These are phyloP conservation scores for Agrypnia vestita DNA, from an alignment of 1,140 invertebrate genomes.

Conservation along the genomic window DNA sequence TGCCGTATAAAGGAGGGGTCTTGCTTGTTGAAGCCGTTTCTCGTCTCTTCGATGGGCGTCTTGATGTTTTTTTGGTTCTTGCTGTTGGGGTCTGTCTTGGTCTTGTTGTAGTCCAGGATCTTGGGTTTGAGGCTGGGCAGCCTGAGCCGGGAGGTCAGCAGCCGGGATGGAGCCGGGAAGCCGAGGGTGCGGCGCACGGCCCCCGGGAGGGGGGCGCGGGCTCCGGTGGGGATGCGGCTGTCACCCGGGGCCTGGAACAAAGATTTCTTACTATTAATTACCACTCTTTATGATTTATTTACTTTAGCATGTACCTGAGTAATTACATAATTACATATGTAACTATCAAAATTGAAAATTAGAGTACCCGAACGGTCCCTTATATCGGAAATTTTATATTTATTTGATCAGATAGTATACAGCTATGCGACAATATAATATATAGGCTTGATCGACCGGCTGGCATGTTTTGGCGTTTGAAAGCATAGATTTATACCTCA, in stretches of 20 bases:
- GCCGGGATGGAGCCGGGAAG: conserved; percentile 16
- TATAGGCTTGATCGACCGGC: too few species aligned
- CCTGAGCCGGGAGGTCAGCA: conserved; percentile 42
- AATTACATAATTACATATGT: too few species aligned
- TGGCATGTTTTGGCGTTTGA: too few species aligned
- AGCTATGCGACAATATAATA: too few species aligned
- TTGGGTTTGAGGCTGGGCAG: conserved; percentile 47
- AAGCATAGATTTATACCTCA: too few species aligned
- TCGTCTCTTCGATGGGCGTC: conserved; percentile 5
- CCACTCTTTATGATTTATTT: too few species aligned
- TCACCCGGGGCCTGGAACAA: conserved; percentile 64
- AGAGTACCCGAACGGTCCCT: too few species aligned
- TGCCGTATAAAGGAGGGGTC: background rate
- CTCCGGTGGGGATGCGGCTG: conserved; percentile 64
- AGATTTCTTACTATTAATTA: background rate
- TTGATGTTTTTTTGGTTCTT: background rate
- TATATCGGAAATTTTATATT: too few species aligned
- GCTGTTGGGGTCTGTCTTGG: background rate
- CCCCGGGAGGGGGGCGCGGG: conserved; percentile 55
- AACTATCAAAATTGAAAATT: too few species aligned
- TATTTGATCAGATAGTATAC: too few species aligned
- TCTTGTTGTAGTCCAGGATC: background rate
- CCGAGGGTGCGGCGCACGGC: conserved; percentile 53
- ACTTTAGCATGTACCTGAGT: too few species aligned
- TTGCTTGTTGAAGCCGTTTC: background rate